A percentile compares a stretch with the other conserved stretches of the same genome.
These are phyloP conservation scores for Timandra comae DNA, from an alignment of 2,888 invertebrate genomes.

Conservation along the genomic window DNA sequence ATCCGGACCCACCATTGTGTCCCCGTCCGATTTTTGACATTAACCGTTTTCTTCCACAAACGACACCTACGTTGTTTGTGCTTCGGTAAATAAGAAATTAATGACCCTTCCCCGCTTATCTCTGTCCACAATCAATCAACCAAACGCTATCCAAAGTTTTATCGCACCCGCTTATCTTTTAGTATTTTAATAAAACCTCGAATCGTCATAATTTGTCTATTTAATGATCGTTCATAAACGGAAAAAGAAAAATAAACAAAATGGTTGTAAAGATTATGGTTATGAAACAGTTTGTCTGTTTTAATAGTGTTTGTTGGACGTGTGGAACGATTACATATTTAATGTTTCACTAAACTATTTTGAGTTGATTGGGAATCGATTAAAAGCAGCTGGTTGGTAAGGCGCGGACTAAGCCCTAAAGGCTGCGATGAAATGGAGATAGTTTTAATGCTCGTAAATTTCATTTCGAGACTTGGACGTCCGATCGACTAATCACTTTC, in stretches of 20 bases:
- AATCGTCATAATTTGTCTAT: conserved; percentile 13
- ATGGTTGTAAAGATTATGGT: conserved; percentile 40
- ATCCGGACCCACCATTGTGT: conserved; percentile 67
- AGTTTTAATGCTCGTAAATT: conserved; percentile 74
- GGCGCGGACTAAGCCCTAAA: conserved; percentile 48
- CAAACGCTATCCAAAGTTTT: conserved; percentile 42
- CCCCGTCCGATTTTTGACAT: conserved; percentile 62
- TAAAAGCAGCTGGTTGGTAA: conserved; percentile 59
- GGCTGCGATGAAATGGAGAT: conserved; percentile 64
- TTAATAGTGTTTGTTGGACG: conserved; percentile 44
- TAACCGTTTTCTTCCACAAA: conserved; percentile 53
- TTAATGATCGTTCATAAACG: conserved; percentile 31
- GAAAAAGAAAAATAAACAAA: conserved; percentile 33
- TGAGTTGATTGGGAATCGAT: conserved; percentile 70
- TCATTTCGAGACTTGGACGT: conserved; percentile 52
- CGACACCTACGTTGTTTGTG: conserved; percentile 53
- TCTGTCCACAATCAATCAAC: conserved; percentile 54
- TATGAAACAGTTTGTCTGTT: conserved; percentile 52
- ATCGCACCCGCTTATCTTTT: conserved; percentile 28
- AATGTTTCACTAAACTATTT: conserved; percentile 62
- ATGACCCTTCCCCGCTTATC: conserved; percentile 55
- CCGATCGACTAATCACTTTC: conserved; percentile 63
- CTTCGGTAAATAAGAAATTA: conserved; percentile 62
- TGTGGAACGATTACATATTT: conserved; percentile 57
- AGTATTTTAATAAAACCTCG: conserved; percentile 17